Conservation (phyloP, 2,888 invertebrate genomes). For the Dasypolia templi region DNA sequence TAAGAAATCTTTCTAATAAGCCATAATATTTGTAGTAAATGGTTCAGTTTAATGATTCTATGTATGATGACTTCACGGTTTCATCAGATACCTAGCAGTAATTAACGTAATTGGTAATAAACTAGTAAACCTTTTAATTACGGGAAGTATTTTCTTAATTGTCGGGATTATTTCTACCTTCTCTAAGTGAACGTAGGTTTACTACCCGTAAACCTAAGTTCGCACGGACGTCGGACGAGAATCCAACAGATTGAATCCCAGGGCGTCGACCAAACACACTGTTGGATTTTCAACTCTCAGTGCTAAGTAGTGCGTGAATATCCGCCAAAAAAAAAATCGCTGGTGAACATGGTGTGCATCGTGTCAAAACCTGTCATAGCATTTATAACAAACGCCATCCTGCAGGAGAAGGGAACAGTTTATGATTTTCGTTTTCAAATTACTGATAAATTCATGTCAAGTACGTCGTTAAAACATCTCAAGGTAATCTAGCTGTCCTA, state of each 20-base stretch:
- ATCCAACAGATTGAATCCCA: too few species aligned
- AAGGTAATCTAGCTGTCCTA: background rate
- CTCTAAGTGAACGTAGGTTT: too few species aligned
- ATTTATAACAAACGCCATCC: conserved; percentile 9
- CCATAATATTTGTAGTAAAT: background rate
- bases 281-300: too few species aligned
- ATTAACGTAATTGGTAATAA: conserved; percentile 42
- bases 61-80: conserved; percentile 5
- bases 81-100: conserved; percentile 43
- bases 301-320: too few species aligned
- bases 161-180: conserved; percentile 1
- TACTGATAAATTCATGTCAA: background rate
- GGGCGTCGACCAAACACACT: too few species aligned
- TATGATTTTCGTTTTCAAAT: conserved; percentile 9
- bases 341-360: background rate
- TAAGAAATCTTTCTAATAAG: too few species aligned
- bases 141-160: conserved; percentile 47
- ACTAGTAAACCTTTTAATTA: conserved; percentile 27
- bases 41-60: background rate
- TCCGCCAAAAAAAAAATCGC: too few species aligned
- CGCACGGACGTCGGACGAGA: too few species aligned
- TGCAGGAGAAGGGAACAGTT: background rate
- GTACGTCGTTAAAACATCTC: background rate
- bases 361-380: conserved; percentile 3
- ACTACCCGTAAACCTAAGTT: too few species aligned